Percentiles rank a stretch among this genome's conserved stretches.
Evolutionary conservation across 92 coral and sea anemone genomes (phyloP).

Genomic region (Epizoanthus ramosus): DNA sequence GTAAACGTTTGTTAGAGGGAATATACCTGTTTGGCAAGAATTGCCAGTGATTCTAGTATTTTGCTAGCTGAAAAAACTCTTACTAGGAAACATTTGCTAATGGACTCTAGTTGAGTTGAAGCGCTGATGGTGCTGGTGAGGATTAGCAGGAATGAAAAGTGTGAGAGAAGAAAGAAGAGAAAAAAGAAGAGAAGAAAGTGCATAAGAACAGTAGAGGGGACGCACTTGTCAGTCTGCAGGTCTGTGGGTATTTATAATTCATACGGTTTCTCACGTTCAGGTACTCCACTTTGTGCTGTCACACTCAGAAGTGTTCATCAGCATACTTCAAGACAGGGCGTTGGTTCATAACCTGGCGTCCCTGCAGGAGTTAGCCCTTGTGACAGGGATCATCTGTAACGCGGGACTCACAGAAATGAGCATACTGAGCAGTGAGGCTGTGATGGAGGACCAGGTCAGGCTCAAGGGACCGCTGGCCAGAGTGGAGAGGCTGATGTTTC

Average conservation of each 20-base stretch:
- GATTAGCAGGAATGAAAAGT: not conserved
- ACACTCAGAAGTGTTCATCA: constrained; percentile 90
- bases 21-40: too few relatives aligned
- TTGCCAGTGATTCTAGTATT: too few relatives aligned
- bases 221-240: not conserved
- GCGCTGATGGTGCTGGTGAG: not conserved
- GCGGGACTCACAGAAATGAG: constrained; percentile 84
- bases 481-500: constrained; percentile 90
- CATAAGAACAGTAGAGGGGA: too few relatives aligned
- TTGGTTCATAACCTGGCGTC: constrained; percentile 72
- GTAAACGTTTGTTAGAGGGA: too few relatives aligned
- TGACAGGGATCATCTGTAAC: constrained; percentile 91
- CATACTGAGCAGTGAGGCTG: constrained; percentile 68
- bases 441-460: constrained; percentile 79
- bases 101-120: too few relatives aligned
- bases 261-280: constrained; percentile 43
- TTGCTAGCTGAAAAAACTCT: too few relatives aligned
- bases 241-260: not conserved
- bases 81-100: too few relatives aligned
- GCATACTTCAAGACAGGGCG: constrained; percentile 91
- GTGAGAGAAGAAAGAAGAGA: not conserved
- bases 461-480: constrained; percentile 94
- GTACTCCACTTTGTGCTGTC: constrained; percentile 86
- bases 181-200: too few relatives aligned
- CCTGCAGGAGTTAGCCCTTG: constrained; percentile 92